Evolutionary conservation across 2,888 invertebrate species (phyloP).

Genomic region (Caenorhabditis uteleia): DNA sequence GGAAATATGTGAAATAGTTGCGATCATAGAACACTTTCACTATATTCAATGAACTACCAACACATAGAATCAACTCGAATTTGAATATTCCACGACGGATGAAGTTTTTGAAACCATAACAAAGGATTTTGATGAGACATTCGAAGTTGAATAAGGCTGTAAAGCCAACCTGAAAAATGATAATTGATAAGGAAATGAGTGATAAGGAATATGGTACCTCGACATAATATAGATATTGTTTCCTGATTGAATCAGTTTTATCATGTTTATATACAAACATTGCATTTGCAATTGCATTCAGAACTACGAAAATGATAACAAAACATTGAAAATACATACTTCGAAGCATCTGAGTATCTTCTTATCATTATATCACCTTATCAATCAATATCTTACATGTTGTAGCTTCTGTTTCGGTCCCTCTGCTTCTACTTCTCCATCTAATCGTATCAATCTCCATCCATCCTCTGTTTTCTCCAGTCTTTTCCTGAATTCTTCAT

Average conservation of each 20-base stretch:
- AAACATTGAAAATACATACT: constrained; percentile 81
- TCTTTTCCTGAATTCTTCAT: constrained; percentile 63
- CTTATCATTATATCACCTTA: constrained; percentile 72
- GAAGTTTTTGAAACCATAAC: constrained; percentile 78
- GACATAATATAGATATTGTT: constrained; percentile 64
- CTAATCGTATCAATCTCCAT: constrained; percentile 93
- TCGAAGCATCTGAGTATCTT: constrained; percentile 80
- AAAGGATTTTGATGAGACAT: constrained; percentile 95
- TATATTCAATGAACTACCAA: constrained; percentile 90
- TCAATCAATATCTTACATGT: constrained; percentile 19
- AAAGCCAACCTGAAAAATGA: constrained; percentile 80
- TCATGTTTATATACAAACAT: constrained; percentile 94
- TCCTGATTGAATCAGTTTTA: constrained; percentile 72
- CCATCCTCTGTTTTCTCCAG: constrained; percentile 86
- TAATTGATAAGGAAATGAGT: not conserved
- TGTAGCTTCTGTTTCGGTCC: constrained; percentile 49
- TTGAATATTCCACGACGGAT: constrained; percentile 55
- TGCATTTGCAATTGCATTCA: constrained; percentile 93
- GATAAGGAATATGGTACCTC: constrained; percentile 54
- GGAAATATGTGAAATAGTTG: constrained; percentile 81
- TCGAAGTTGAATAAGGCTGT: constrained; percentile 92
- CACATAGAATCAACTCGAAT: constrained; percentile 89
- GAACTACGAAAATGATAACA: constrained; percentile 91
- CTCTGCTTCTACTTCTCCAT: constrained; percentile 74
- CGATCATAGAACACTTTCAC: constrained; percentile 86